phyloP scores from a whole-genome alignment of 2,888 invertebrate species.

The Agapostemon virescens region DNA sequence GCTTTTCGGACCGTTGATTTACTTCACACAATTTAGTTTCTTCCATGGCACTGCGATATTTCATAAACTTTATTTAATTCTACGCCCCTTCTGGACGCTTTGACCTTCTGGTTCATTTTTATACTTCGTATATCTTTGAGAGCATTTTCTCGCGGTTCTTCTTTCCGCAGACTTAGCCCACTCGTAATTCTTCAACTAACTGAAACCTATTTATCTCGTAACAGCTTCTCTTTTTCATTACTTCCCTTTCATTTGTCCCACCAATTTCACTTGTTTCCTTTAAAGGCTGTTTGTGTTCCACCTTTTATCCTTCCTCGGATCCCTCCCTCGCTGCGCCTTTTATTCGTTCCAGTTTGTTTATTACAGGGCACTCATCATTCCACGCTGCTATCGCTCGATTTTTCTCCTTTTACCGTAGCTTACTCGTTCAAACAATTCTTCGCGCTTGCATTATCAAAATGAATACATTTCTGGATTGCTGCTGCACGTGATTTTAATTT shows the following conservation, averaged over 20 bases:
- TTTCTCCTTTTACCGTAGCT: background rate
- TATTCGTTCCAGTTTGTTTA: constrained; percentile 10
- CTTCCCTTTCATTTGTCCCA: constrained; percentile 23
- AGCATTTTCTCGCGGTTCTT: background rate
- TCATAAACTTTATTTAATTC: constrained; percentile 17
- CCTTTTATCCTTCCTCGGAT: constrained; percentile 12
- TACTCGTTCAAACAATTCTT: background rate
- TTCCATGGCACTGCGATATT: background rate
- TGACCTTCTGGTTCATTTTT: background rate
- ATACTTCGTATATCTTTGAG: background rate
- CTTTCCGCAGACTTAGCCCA: background rate
- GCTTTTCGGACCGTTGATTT: background rate
- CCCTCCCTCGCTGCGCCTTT: background rate
- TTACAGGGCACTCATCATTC: background rate
- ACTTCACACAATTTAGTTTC: background rate
- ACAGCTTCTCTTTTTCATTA: background rate
- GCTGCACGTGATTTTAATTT: background rate
- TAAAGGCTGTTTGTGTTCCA: constrained; percentile 8
- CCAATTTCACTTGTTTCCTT: constrained; percentile 19
- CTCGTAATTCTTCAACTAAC: constrained; percentile 27
- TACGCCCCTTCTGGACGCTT: background rate
- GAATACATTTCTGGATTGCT: background rate
- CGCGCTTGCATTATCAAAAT: background rate
- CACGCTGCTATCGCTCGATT: background rate
- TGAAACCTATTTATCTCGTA: constrained; percentile 20